These are phyloP conservation scores for Drosophila micromelanica DNA, from an alignment of 1,140 invertebrate species.

Conservation along the genomic window DNA sequence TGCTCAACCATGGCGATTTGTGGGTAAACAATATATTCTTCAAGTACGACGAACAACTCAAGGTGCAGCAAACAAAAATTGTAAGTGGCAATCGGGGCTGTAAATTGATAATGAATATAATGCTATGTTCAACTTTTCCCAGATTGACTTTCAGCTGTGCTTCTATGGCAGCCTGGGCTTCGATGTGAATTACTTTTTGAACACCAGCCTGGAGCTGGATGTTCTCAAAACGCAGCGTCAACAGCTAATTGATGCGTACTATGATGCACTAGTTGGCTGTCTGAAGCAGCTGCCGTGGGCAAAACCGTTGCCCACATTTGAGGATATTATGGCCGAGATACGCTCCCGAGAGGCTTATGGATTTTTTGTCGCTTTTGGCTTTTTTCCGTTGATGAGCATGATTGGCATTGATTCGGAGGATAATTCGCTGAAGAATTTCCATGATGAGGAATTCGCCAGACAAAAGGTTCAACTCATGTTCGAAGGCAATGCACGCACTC, in stretches of 20 bases:
- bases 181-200: slow-evolving; percentile 81
- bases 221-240: slow-evolving; percentile 70
- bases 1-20: slow-evolving; percentile 88
- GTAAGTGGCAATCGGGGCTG: slow-evolving; percentile 64
- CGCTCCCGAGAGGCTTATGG: slow-evolving; percentile 74
- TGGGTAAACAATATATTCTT: slow-evolving; percentile 90
- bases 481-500: slow-evolving; percentile 65
- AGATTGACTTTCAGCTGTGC: slow-evolving; percentile 81
- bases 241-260: slow-evolving; percentile 76
- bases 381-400: slow-evolving; percentile 81
- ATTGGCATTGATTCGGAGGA: slow-evolving; percentile 74
- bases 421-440: slow-evolving; percentile 75
- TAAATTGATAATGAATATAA: too few species aligned
- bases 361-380: slow-evolving; percentile 76
- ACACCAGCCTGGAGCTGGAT: slow-evolving; percentile 76
- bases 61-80: slow-evolving; percentile 78
- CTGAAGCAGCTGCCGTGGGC: slow-evolving; percentile 81
- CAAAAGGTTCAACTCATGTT: slow-evolving; percentile 80
- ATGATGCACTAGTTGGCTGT: slow-evolving; percentile 59
- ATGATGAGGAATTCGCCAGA: slow-evolving; percentile 70
- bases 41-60: slow-evolving; percentile 68
- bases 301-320: slow-evolving; percentile 78
- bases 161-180: slow-evolving; percentile 79
- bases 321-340: slow-evolving; percentile 68
- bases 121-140: neutral